phyloP scores from a whole-genome alignment of 2,113 vertebrate genomes.

The Zingel zingel region DNA sequence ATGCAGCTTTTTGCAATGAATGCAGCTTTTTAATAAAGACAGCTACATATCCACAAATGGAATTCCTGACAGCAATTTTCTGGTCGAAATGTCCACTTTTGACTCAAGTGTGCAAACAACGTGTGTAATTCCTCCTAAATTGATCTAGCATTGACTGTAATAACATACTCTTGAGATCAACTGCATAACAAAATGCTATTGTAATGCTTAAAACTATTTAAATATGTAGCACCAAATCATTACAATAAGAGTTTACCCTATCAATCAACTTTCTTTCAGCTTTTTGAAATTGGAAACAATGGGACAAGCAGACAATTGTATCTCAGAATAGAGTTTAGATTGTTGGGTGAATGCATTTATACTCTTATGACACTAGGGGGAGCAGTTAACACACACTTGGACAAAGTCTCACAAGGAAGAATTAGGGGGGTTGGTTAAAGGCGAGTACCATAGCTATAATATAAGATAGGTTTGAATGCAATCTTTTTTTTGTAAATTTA shows the following conservation, averaged over 20 bases:
- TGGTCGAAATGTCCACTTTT: background rate
- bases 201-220: too few relatives aligned
- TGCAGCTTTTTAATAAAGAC: background rate
- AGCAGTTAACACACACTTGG: conserved; percentile 60
- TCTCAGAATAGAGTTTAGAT: background rate
- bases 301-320: background rate
- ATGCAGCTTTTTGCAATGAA: background rate
- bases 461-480: background rate
- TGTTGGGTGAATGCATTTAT: conserved; percentile 9
- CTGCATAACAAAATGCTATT: too few relatives aligned
- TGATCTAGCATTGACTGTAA: background rate
- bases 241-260: background rate
- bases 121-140: background rate
- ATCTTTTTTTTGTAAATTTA: background rate
- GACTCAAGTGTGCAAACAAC: too few relatives aligned
- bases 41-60: background rate
- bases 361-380: conserved; percentile 56
- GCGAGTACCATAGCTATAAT: background rate
- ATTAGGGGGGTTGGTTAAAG: accelerated
- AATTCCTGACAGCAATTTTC: background rate
- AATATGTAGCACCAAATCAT: background rate
- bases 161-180: background rate
- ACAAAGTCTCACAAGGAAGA: too few relatives aligned
- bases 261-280: background rate
- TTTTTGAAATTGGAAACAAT: background rate